Evolutionary conservation across 2,888 invertebrate species (phyloP), one percentile per base, ranked within the genome.

Genomic region (Xestia sexstrigata): DNA sequence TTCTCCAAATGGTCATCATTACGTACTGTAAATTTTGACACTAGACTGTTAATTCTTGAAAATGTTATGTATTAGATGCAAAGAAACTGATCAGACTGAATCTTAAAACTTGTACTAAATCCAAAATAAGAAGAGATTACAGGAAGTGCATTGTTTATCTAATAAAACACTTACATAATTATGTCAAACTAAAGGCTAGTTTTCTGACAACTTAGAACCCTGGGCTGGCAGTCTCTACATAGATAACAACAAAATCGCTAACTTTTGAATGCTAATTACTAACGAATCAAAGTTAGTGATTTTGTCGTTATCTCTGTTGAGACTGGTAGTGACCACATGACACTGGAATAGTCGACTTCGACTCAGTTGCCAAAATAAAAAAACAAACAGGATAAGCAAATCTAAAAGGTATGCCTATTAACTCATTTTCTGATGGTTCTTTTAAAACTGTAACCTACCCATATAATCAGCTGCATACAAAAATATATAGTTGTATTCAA

Each of bases 1-100:
- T 30, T 30, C 30, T 62, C 30, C 4, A 49, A 55, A 78, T 62
- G 35, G 45, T 30, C 45, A 52, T 30, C 13, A 67, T 13, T 15
- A 45, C 1, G 3, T 42, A 11, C 52, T 68, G 9, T 67, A 62
- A 45, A 49, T 78, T 45, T 83, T 83, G 17, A 30, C 45, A 83
- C 52, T 20, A 30, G 13, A 13, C 17, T 68, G 30, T 26, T 58
- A 42, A 49, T 42, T 65, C n/a, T 77, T 58, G 39, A n/a, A 55
- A 76, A 15, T n/a, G 47, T 42, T 23, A 23, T 2, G 4, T n/a
- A 30, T 42, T 7, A n/a, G 42, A 49, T 79, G n/a, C 30, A 7
- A n/a, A 35, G 7, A 47, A 3, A 39, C 15, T 30, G 6, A 2
- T 11, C 0, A 0, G 17, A 30, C 1, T 30, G 11, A 39, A 39